These are phyloP conservation scores for Eleutherodactylus coqui DNA, from an alignment of 2,797 vertebrate species.

Conservation along the genomic window DNA sequence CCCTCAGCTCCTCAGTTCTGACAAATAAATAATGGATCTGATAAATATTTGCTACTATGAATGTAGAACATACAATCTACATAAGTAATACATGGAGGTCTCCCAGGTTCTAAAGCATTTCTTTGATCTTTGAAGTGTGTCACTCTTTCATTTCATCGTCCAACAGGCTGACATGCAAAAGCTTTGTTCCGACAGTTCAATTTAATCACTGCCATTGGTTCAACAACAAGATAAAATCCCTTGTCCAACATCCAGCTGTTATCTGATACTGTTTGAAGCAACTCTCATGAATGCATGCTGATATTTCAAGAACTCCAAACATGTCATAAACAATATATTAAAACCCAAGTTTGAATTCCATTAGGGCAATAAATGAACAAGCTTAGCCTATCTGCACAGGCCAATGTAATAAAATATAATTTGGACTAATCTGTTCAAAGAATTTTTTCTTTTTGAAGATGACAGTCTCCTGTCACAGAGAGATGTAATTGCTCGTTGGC, in stretches of 20 bases:
- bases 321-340: conserved; percentile 95
- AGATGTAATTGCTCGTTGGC: conserved; percentile 91
- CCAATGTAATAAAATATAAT: conserved; percentile 97
- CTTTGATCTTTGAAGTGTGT: conserved; percentile 89
- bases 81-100: conserved; percentile 33
- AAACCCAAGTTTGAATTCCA: conserved; percentile 89
- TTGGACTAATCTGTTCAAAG: conserved; percentile 96
- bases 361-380: conserved; percentile 88
- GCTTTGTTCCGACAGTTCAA: conserved; percentile 99
- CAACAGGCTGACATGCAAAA: conserved; percentile 89
- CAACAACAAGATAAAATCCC: conserved; percentile 91
- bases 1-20: not conserved
- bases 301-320: conserved; percentile 93
- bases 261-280: conserved; percentile 93
- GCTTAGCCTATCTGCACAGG: conserved; percentile 83
- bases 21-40: not conserved
- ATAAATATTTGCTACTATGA: not conserved
- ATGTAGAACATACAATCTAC: conserved; percentile 17
- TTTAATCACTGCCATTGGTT: conserved; percentile 96
- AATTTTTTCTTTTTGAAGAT: conserved; percentile 94
- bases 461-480: conserved; percentile 89
- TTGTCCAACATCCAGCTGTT: conserved; percentile 86
- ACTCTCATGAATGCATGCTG: conserved; percentile 87
- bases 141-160: conserved; percentile 89
- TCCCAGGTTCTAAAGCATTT: conserved; percentile 62